Percentiles rank a stretch among this genome's conserved stretches.
Conservation (phyloP, 2,888 invertebrate genomes). For the Erannis defoliaria region DNA sequence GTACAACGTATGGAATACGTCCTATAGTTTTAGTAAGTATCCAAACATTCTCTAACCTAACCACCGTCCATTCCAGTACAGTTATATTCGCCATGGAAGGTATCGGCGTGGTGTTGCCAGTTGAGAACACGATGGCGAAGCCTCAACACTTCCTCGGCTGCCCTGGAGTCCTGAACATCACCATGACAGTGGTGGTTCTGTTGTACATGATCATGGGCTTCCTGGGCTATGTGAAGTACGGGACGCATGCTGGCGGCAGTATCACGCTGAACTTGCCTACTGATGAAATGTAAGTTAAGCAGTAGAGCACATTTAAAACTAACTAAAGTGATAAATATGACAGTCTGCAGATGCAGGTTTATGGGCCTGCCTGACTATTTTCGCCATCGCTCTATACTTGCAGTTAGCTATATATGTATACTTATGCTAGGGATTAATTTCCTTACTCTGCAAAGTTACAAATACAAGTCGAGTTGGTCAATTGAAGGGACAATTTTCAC, state of each 20-base stretch:
- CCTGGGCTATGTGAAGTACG: conserved; percentile 95
- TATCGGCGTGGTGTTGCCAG: conserved; percentile 96
- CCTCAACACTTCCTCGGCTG: conserved; percentile 93
- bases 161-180: conserved; percentile 94
- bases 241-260: conserved; percentile 89
- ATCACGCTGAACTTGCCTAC: conserved; percentile 94
- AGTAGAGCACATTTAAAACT: too few species aligned
- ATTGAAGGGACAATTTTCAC: too few species aligned
- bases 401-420: too few species aligned
- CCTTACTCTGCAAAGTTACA: too few species aligned
- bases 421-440: too few species aligned
- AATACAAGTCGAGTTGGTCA: too few species aligned
- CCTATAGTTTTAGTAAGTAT: too few species aligned
- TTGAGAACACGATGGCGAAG: conserved; percentile 96
- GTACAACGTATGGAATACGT: too few species aligned
- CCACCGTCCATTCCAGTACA: conserved; percentile 87
- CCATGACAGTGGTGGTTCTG: conserved; percentile 93
- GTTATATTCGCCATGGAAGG: conserved; percentile 99
- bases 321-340: too few species aligned
- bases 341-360: too few species aligned
- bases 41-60: conserved; percentile 17
- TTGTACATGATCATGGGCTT: conserved; percentile 95
- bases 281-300: conserved; percentile 88
- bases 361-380: too few species aligned
- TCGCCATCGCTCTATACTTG: too few species aligned